phyloP scores from a whole-genome alignment of 2,113 vertebrate species.

The Aspidoscelis tigris region DNA sequence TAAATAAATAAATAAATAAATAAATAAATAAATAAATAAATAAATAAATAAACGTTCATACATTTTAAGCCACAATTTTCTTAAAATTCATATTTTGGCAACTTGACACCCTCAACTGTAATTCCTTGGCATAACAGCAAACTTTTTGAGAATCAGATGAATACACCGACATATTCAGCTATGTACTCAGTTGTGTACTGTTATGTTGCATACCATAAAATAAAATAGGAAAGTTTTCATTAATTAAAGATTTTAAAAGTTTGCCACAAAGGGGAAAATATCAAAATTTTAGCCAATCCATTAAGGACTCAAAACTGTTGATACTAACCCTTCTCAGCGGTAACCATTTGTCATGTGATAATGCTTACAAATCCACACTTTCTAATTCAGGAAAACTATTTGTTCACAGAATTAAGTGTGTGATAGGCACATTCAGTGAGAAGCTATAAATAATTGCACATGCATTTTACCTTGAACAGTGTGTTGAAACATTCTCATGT shows the following conservation, averaged over 20 bases:
- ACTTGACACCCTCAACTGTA: background rate
- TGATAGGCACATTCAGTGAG: conserved; percentile 43
- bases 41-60: too few species aligned
- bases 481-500: conserved; percentile 53
- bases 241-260: background rate
- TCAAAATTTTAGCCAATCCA: background rate
- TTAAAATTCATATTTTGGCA: background rate
- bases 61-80: background rate
- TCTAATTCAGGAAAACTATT: conserved; percentile 53
- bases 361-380: conserved; percentile 64
- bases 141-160: background rate
- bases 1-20: too few species aligned
- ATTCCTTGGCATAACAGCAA: background rate
- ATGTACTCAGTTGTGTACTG: background rate
- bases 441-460: conserved; percentile 64
- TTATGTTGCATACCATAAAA: conserved; percentile 5
- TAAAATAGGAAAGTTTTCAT: background rate
- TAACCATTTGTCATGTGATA: conserved; percentile 39
- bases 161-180: background rate
- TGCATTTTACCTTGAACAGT: conserved; percentile 51
- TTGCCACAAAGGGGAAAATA: conserved; percentile 1
- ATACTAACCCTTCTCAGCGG: conserved; percentile 31
- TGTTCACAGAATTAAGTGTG: conserved; percentile 62
- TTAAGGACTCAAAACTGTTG: conserved; percentile 13
- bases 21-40: too few species aligned